Evolutionary conservation across 2,888 invertebrate genomes (phyloP), one percentile per base, ranked within the genome.

Genomic region (Synergus itoensis): DNA sequence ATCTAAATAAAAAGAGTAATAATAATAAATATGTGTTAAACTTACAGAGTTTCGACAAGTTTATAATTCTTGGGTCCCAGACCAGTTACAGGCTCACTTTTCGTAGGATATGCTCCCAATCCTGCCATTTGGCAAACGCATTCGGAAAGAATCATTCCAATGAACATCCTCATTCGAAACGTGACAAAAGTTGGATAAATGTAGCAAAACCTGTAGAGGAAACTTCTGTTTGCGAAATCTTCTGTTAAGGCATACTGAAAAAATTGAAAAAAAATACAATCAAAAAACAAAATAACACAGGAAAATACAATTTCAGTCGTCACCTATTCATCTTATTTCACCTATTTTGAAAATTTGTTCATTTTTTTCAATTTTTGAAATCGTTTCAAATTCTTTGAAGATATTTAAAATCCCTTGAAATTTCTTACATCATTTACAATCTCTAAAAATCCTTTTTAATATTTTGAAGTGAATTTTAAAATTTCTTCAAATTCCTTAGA

Each of bases 111-210:
- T 0, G 97, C 97, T 2, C 99, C 99, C 16, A 99, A 93, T 0
- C 98, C 98, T 2, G 97, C 96, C 92, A 97, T 95, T 18, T 97
- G 97, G 89, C 98, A 98, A n/a, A 97, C 97, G 91, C 97, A 96
- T 92, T 99, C 99, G 0, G 98, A 97, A 77, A 99, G 91, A 0
- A 96, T 95, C 94, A 99, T 95, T 0, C 98, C 99, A 16, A 96
- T 94, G 91, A 98, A 99, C 84, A 99, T 96, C 77, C 99, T 95
- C 93, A 97, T 96, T 8, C 98, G 95, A 92, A 99, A 99, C 78
- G 95, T 95, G 73, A 97, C 95, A 91, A 99, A 99, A 80, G 96
- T 94, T 0, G 97, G 96, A 93, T 97, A 96, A 84, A 97, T 96
- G 91, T 97, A 99, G 93, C 97, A 94, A 84, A 98, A 93, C 77